Evolutionary conservation across 2,888 invertebrate genomes (phyloP).

Genomic region (Marronus borbonicus): DNA sequence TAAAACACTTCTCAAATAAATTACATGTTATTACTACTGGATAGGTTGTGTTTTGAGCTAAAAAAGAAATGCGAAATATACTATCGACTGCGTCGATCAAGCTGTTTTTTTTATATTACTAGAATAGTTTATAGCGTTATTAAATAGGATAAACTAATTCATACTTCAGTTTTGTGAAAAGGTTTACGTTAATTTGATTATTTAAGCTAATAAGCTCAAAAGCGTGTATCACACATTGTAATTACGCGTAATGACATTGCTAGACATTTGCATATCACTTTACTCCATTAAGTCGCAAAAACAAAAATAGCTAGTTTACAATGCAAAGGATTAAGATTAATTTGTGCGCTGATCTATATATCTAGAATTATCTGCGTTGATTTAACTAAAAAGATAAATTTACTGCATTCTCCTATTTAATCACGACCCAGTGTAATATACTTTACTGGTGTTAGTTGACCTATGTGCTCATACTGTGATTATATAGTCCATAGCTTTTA

Average conservation of each 20-base stretch:
- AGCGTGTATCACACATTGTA: not conserved
- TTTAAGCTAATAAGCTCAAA: not conserved
- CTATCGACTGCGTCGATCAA: not conserved
- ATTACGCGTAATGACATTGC: no score
- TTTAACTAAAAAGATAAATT: no score
- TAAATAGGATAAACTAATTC: not conserved
- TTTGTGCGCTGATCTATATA: no score
- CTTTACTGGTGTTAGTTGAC: no score
- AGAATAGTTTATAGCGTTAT: not conserved
- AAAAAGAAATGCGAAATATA: not conserved
- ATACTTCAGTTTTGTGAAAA: not conserved
- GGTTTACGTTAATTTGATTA: slow-evolving; percentile 13
- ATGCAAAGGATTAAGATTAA: no score
- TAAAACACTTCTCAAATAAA: not conserved
- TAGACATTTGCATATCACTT: slow-evolving; percentile 7
- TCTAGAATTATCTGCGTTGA: no score
- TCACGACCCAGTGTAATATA: no score
- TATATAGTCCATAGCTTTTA: no score
- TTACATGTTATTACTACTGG: not conserved
- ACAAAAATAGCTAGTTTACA: not conserved
- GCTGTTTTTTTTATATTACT: not conserved
- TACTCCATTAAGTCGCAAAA: slow-evolving; percentile 12
- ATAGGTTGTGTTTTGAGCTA: not conserved
- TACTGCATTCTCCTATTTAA: no score
- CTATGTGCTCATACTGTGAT: no score